Conservation (phyloP, 1,140 invertebrate genomes). For the Lucilia sericata region DNA sequence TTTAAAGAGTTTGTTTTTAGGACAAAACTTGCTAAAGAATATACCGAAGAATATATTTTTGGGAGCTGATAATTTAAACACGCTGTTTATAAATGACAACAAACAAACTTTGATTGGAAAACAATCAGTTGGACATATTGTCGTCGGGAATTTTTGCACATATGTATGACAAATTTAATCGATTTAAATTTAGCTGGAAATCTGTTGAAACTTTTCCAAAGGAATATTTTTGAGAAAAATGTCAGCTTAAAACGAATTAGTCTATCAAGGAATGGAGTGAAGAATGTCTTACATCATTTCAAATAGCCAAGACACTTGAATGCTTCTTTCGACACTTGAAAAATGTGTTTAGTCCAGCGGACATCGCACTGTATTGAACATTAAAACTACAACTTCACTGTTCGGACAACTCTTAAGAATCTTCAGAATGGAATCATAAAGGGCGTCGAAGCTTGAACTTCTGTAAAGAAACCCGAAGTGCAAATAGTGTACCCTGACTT, state of each 20-base stretch:
- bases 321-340: too few species aligned
- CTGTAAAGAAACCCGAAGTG: too few species aligned
- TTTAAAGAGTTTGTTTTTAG: conserved; percentile 61
- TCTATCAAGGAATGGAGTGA: conserved; percentile 57
- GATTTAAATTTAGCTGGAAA: conserved; percentile 62
- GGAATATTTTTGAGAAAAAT: conserved; percentile 61
- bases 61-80: conserved; percentile 62
- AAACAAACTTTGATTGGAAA: conserved; percentile 56
- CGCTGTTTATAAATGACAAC: conserved; percentile 56
- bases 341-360: too few species aligned
- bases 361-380: too few species aligned
- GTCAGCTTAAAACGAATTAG: conserved; percentile 58
- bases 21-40: conserved; percentile 58
- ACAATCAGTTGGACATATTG: conserved; percentile 58
- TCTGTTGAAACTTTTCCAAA: conserved; percentile 54
- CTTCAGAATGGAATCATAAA: too few species aligned
- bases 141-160: conserved; percentile 54
- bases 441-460: too few species aligned
- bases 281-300: too few species aligned
- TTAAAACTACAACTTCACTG: too few species aligned
- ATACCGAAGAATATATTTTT: conserved; percentile 65
- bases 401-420: too few species aligned
- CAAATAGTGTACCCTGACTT: too few species aligned
- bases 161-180: conserved; percentile 57
- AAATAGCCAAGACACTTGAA: too few species aligned